Evolutionary conservation across 2,113 vertebrate genomes (phyloP).

Genomic region (Megaptera novaeangliae): DNA sequence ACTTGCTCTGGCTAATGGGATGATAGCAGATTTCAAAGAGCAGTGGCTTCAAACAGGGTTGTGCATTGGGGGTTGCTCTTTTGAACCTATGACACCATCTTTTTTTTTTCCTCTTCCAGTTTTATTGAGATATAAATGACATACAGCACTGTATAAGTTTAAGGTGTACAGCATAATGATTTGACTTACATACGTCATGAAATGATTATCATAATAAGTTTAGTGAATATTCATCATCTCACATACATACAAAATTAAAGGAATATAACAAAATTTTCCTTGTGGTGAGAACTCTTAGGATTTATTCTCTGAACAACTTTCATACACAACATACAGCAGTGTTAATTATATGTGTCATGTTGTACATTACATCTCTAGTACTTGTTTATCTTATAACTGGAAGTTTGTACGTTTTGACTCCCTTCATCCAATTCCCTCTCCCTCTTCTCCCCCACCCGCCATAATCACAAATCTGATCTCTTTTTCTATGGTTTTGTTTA

Average conservation of each 20-base stretch:
- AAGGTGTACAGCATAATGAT: background rate
- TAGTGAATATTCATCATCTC: background rate
- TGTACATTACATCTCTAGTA: background rate
- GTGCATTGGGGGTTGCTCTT: background rate
- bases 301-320: background rate
- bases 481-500: background rate
- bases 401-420: background rate
- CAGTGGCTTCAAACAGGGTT: background rate
- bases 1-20: background rate
- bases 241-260: background rate
- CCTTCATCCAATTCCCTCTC: background rate
- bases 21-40: background rate
- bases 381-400: background rate
- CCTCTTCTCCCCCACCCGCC: rapidly evolving
- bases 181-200: background rate
- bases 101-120: background rate
- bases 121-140: background rate
- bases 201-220: background rate
- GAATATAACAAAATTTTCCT: background rate
- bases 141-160: background rate
- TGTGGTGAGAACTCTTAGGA: background rate
- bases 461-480: background rate
- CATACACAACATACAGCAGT: background rate
- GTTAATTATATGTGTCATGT: background rate
- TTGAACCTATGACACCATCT: background rate